Conservation (phyloP, 2,888 invertebrate genomes). For the Stramonita haemastoma region DNA sequence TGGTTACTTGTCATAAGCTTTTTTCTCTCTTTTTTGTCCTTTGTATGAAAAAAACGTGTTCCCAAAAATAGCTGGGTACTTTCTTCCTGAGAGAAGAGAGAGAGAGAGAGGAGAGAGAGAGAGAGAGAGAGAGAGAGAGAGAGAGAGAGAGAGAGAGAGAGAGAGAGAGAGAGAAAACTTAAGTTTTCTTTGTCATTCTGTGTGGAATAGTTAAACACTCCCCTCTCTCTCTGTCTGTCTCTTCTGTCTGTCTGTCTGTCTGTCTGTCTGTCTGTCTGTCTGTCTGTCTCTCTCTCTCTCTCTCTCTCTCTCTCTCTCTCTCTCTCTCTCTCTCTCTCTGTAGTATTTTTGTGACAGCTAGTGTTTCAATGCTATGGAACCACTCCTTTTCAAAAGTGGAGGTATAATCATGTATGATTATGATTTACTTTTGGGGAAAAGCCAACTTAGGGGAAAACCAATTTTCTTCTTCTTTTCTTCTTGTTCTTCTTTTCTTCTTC, state of each 20-base stretch:
- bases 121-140: too few species aligned
- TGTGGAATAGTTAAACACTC: background rate
- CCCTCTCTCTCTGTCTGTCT: background rate
- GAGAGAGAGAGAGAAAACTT: background rate
- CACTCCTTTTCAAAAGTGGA: background rate
- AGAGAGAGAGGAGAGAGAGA: too few species aligned
- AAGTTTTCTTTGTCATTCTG: background rate
- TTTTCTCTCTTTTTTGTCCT: too few species aligned
- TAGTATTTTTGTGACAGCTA: background rate
- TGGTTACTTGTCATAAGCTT: too few species aligned
- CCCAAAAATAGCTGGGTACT: too few species aligned
- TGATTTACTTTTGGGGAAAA: background rate
- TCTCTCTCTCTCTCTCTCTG: too few species aligned
- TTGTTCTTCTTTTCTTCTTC: background rate
- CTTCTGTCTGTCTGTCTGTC: conserved; percentile 6
- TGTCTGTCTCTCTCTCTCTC: background rate
- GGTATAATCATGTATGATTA: background rate
- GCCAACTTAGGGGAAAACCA: background rate
- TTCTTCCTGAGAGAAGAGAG: too few species aligned
- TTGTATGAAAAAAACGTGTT: too few species aligned
- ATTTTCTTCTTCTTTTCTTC: background rate
- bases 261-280: background rate
- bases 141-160: too few species aligned
- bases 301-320: too few species aligned
- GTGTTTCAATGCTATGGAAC: background rate